Conservation (phyloP, 1,140 invertebrate species). For the Ostrea denselamellosa region DNA sequence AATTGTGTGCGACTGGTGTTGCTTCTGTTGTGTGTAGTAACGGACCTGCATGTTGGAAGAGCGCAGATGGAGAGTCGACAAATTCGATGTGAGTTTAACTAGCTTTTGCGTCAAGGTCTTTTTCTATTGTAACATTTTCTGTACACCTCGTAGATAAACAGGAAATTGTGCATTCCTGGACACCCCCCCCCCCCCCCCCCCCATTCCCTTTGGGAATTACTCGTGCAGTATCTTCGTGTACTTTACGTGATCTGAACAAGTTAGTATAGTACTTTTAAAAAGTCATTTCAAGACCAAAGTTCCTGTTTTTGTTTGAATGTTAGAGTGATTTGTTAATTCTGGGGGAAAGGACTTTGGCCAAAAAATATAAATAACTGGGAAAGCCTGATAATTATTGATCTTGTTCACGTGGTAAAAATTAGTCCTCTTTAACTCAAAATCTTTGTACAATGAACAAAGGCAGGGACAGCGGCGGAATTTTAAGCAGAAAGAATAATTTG, state of each 20-base stretch:
- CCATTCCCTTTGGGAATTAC: too few species aligned
- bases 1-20: conserved; percentile 30
- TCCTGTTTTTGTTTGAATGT: not conserved
- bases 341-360: not conserved
- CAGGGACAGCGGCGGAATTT: conserved; percentile 17
- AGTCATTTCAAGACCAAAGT: not conserved
- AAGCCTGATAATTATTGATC: conserved; percentile 3
- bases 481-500: conserved; percentile 40
- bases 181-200: too few species aligned
- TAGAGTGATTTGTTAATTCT: conserved; percentile 9
- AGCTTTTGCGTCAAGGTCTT: conserved; percentile 23
- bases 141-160: not conserved
- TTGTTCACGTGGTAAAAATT: conserved; percentile 32
- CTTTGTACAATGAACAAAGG: conserved; percentile 22
- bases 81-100: conserved; percentile 26
- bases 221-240: not conserved
- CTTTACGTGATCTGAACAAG: not conserved
- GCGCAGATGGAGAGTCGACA: conserved; percentile 17
- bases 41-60: conserved; percentile 29
- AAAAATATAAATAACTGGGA: not conserved
- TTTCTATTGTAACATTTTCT: conserved; percentile 22
- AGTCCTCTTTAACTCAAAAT: conserved; percentile 29
- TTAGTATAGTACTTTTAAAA: not conserved
- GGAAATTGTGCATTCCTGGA: not conserved
- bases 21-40: conserved; percentile 19